Base-by-base conservation (phyloP, 2,797 vertebrate genomes). In the Enteromius radiatus region DNA sequence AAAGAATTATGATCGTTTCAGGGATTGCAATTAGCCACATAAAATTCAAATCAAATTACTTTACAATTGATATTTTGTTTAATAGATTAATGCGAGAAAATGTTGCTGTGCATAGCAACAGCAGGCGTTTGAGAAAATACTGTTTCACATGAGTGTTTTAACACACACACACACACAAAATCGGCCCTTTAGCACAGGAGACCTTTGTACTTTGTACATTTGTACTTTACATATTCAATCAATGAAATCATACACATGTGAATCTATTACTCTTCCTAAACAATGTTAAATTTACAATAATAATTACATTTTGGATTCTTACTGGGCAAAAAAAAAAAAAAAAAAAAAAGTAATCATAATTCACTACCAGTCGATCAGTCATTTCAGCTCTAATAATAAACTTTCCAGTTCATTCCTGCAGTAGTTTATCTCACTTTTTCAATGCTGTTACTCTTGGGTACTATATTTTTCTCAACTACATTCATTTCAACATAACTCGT, bases 361-460 rank as follows among this genome's bases (percentile, higher is more conserved):
- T 64, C 61, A 33, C 28, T 33, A 64, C 61, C 61, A 9, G 61
- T 63, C 6, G 7, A 31, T 63, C 61, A 63, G 28, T 64, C 28
- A 64, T 33, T 64, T 33, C 61, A 71, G 9, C 26, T 71, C 17
- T 21, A 26, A 26, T 45, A 45, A 17, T 28, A 71, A 49, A 28
- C 43, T 71, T 31, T 70, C 68, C 23, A 47, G 68, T 70, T 28
- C 43, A 45, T 47, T 68, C 21, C 65, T 8, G 11, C 28, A 38
- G 33, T 38, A 67, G 9, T 74, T 54, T 21, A 38, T 56, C 70
- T 74, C 49, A 56, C 31, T 74, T 74, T 38, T 73, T 74, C 49
- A 74, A 23, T 54, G 38, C 73, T 26, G 73, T 56, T 75, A 56
- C 73, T 75, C 73, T 41, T 38, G 12, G 31, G 33, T 26, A 26